Evolutionary conservation across 2,113 vertebrate genomes (phyloP), one percentile per base, ranked within the genome.

Genomic region (Calcarius ornatus): DNA sequence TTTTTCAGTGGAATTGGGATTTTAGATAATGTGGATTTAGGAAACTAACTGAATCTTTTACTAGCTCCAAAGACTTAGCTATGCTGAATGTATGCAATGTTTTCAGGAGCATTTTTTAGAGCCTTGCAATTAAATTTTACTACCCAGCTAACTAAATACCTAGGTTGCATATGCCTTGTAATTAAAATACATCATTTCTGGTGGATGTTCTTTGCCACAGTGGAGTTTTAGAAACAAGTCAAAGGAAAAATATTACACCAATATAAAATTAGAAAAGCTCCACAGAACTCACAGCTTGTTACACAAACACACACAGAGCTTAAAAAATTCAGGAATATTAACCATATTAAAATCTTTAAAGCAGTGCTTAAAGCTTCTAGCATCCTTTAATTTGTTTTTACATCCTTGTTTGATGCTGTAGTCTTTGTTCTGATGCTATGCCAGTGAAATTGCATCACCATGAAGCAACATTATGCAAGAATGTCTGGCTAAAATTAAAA

Each of bases 161-260:
- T 42, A 76, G 35, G 69, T 75, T 90, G 35, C 68, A 91, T 91
- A 90, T 75, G 42, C 73, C 86, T 83, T 82, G 70, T 95, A 96
- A 92, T 97, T 96, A 97, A 97, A 97, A 95, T 71, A 93, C 51
- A 95, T 94, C 30, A 93, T 94, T 96, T 90, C 86, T 92, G 84
- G 51, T 86, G 90, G 92, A 96, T 84, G 86, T 90, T 92, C 72
- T 88, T 65, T 76, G 82, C 90, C 90, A 92, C 68, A 86, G 60
- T 28, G 40, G 54, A 90, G 79, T 76, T 93, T 83, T 43, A 96
- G 88, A 81, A 79, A 93, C 25, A 75, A 90, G 77, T 90, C 84
- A 92, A 92, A 92, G 68, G 48, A 94, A 94, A 95, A 95, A 69
- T 75, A 75, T 60, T 81, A 75, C 43, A 75, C 64, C 43, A 84